phyloP scores from a whole-genome alignment of 2,888 invertebrate species.

The Adineta ricciae region DNA sequence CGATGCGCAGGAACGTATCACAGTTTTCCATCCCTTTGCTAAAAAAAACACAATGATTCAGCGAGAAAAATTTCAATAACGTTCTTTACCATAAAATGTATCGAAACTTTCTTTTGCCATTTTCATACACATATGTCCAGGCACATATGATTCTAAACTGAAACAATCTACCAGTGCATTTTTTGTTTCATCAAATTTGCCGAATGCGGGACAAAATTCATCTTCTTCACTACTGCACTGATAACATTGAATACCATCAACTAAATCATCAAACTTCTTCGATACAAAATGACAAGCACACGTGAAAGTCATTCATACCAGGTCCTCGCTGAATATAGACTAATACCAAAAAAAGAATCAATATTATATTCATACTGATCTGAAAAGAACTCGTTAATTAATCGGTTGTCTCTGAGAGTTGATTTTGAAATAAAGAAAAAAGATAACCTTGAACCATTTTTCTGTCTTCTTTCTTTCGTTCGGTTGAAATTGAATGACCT shows the following conservation, averaged over 20 bases:
- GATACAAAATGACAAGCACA: no score
- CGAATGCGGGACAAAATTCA: constrained; percentile 33
- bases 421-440: neutral
- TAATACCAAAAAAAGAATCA: neutral
- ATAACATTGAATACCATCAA: constrained; percentile 27
- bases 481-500: neutral
- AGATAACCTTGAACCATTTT: neutral
- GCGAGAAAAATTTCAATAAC: neutral
- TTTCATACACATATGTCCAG: constrained; percentile 34
- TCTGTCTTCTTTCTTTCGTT: neutral
- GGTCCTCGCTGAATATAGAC: neutral
- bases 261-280: neutral
- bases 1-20: constrained; percentile 27
- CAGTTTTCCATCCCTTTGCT: constrained; percentile 33
- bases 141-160: constrained; percentile 32
- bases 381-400: neutral
- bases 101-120: constrained; percentile 30
- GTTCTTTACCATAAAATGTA: constrained; percentile 28
- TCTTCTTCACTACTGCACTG: constrained; percentile 30
- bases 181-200: constrained; percentile 31
- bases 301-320: neutral
- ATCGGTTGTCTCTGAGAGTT: no score
- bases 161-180: constrained; percentile 34
- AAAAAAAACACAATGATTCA: neutral
- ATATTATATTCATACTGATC: neutral